Base-by-base conservation (phyloP, 2,888 invertebrate species). In the Syritta pipiens region DNA sequence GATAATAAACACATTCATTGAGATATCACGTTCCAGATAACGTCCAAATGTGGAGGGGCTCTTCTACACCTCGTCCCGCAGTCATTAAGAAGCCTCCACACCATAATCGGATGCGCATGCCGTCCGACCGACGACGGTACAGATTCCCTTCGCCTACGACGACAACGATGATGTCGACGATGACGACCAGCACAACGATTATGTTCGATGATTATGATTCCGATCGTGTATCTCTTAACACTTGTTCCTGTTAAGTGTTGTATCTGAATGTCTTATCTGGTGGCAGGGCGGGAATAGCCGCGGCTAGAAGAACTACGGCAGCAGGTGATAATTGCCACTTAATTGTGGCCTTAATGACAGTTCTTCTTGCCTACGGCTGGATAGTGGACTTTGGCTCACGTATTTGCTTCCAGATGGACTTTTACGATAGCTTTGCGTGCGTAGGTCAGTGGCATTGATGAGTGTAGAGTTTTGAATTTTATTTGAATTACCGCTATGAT, bases 321-420 rank as follows among this genome's bases (percentile, higher is more conserved):
- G 46, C 62, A 62, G 69, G 69, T 71, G 69, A 71, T 71, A 62
- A 71, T 71, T 62, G 46, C 46, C 46, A 62, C 46, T 62, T 71
- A 53, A 71, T 62, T 71, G 53, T 62, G n/a, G 53, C 28, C 32
- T 62, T 62, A 62, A 62, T 71, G 53, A 53, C 37, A 35, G 44
- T 37, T 14, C 30, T 35, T 35, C 53, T 1, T 51, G 42, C 4
- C 24, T 14, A 17, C 37, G 32, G 28, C 12, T 20, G 26, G 42
- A 51, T 24, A 14, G 40, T 57, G 37, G 17, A 48, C 49, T 49
- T 32, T 19, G 46, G 28, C n/a, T 59, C 59, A 60, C 49, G 57
- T 49, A 32, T 26, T 26, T 6, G 35, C 19, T 28, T 22, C 49
- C 19, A 12, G 28, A 37, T 2, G 26, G 32, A 42, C 10, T 60